These are phyloP conservation scores for Chrysopilus asiliformis DNA, from an alignment of 2,888 invertebrate genomes.

Conservation along the genomic window DNA sequence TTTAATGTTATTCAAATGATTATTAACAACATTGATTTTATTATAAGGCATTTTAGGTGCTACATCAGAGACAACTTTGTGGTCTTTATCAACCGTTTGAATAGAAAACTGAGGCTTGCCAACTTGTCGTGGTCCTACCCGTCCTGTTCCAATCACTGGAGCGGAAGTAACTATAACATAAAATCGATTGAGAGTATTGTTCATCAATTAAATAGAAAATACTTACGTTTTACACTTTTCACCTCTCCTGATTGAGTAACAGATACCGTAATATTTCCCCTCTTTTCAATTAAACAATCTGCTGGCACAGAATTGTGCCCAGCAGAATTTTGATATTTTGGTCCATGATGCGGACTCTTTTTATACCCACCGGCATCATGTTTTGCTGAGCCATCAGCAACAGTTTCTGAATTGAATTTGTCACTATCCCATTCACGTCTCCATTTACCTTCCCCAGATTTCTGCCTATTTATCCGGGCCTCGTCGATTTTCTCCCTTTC, in stretches of 20 bases:
- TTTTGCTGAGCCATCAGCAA: constrained; percentile 6
- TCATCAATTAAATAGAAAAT: too few species aligned
- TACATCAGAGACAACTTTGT: too few species aligned
- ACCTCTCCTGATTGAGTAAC: constrained; percentile 18
- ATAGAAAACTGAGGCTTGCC: constrained; percentile 14
- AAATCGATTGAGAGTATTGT: too few species aligned
- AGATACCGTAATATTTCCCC: constrained; percentile 17
- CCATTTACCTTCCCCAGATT: constrained; percentile 37
- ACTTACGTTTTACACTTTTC: constrained; percentile 18
- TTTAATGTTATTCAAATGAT: background rate
- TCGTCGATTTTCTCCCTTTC: constrained; percentile 36
- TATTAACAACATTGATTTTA: background rate
- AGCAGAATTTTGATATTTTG: constrained; percentile 1
- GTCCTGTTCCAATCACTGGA: constrained; percentile 33
- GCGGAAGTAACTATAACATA: constrained; percentile 27
- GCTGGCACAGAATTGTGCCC: constrained; percentile 1
- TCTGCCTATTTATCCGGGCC: constrained; percentile 34
- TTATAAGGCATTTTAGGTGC: background rate
- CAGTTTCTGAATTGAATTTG: constrained; percentile 23
- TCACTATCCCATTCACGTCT: constrained; percentile 36
- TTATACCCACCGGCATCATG: background rate
- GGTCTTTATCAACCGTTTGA: constrained; percentile 13
- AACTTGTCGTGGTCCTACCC: constrained; percentile 34
- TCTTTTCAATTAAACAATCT: constrained; percentile 12
- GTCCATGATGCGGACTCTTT: background rate